Evolutionary conservation across 2,797 vertebrate species (phyloP), one percentile per base, ranked within the genome.

Genomic region (Lacerta bilineata): DNA sequence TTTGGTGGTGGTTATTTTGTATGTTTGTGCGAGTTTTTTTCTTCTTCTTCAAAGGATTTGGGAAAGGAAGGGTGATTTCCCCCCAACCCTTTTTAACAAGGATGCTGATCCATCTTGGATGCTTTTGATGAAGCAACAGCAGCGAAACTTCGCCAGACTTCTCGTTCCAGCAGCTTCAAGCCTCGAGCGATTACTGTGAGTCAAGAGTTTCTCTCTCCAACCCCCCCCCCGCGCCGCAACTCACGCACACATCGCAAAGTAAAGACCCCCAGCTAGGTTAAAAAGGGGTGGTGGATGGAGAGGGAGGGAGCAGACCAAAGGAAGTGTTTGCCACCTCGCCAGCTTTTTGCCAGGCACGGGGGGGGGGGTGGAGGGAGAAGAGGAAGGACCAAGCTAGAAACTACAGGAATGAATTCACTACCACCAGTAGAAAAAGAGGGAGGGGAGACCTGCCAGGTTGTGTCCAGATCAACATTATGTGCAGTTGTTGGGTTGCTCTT

Each of bases 71-170:
- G 76, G 61, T 18, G 0, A 3, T 71, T 72, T 5, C 46, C 1
- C 10, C 27, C 9, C 25, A 33, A 33, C 4, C 33, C n/a, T n/a
- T 36, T 74, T 29, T 18, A 55, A 17, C 33, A 72, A 85, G 81
- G 85, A 75, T 80, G 91, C 89, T 72, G 59, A 79, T 81, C 84
- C 82, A 89, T 50, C 82, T 66, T 64, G 93, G 87, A 86, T 66
- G 93, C 43, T 87, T 91, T 91, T 87, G 90, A 95, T 91, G 93
- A 92, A 87, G 90, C 90, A 36, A 88, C 93, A 86, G 91, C 92
- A 39, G 29, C 41, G 7, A 43, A 3, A 10, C 29, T 29, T 27
- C 23, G 36, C 64, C 66, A 66, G 77, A 66, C 29, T 29, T 15
- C 88, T 87, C 9, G 87, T 91, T 88, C 87, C 90, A 90, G 80